phyloP scores from a whole-genome alignment of 2,888 invertebrate species.

The Campoplex capitator region DNA sequence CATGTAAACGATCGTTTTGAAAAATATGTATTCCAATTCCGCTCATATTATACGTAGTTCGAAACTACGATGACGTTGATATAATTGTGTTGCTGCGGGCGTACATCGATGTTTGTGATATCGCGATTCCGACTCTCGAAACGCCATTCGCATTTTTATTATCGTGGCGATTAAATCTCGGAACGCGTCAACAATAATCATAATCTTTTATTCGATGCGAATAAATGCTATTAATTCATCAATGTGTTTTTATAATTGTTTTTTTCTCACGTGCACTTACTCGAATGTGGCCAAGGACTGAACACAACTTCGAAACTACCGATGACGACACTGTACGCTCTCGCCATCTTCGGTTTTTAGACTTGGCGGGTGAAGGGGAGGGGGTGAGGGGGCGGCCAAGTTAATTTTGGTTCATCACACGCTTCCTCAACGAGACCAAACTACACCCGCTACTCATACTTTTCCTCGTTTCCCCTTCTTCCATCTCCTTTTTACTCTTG shows the following conservation, averaged over 20 bases:
- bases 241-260: not conserved
- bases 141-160: conserved; percentile 19
- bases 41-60: not conserved
- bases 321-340: not conserved
- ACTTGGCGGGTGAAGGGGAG: not conserved
- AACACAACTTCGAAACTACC: not conserved
- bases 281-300: conserved; percentile 3
- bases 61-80: not conserved
- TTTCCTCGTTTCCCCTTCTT: not conserved
- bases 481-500: not conserved
- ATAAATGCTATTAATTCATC: not conserved
- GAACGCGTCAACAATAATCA: conserved; percentile 18
- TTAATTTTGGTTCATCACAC: conserved; percentile 76
- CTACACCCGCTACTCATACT: not conserved
- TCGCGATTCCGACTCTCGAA: conserved; percentile 1
- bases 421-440: conserved; percentile 55
- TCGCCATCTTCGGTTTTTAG: conserved; percentile 10
- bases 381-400: conserved; percentile 51
- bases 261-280: not conserved
- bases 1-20: conserved; percentile 72
- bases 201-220: not conserved
- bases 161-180: conserved; percentile 1
- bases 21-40: not conserved
- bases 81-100: too few species aligned
- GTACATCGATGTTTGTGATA: conserved; percentile 34